These are phyloP conservation scores for Dichetophora obliterata DNA, from an alignment of 2,888 invertebrate species.

Conservation along the genomic window DNA sequence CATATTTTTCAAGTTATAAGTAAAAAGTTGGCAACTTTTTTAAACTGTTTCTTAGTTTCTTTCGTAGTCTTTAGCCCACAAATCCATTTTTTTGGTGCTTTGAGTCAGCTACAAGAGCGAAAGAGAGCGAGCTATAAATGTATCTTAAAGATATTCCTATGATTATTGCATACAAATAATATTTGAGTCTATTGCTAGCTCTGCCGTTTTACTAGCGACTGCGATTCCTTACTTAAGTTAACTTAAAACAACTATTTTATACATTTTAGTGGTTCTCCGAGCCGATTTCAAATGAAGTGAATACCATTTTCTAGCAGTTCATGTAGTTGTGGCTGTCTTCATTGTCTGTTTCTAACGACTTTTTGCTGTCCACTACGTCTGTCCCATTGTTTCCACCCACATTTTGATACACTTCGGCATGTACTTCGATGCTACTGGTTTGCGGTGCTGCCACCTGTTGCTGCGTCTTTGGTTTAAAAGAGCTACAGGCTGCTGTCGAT, in stretches of 20 bases:
- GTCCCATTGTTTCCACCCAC: slow-evolving; percentile 48
- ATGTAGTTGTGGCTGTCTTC: slow-evolving; percentile 58
- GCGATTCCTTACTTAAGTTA: no score
- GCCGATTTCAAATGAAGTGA: background rate
- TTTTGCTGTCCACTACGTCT: slow-evolving; percentile 34
- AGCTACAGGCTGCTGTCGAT: slow-evolving; percentile 61
- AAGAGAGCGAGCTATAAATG: no score
- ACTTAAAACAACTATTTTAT: background rate
- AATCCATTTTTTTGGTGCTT: no score
- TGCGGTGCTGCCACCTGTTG: slow-evolving; percentile 61
- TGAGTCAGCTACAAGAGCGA: no score
- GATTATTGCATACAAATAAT: no score
- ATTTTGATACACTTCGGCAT: slow-evolving; percentile 67
- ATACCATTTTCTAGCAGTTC: slow-evolving; percentile 55
- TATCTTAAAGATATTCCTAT: no score
- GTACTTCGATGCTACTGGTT: slow-evolving; percentile 59
- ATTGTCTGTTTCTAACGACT: background rate
- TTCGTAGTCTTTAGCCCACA: no score
- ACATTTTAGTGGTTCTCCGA: background rate
- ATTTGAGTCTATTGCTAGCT: no score
- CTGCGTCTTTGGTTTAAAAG: slow-evolving; percentile 62
- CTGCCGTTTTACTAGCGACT: no score
- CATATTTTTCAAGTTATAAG: no score
- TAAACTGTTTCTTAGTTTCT: no score
- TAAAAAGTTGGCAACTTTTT: no score